Conservation (phyloP, 2,113 vertebrate genomes). For the Parotia lawesii region DNA sequence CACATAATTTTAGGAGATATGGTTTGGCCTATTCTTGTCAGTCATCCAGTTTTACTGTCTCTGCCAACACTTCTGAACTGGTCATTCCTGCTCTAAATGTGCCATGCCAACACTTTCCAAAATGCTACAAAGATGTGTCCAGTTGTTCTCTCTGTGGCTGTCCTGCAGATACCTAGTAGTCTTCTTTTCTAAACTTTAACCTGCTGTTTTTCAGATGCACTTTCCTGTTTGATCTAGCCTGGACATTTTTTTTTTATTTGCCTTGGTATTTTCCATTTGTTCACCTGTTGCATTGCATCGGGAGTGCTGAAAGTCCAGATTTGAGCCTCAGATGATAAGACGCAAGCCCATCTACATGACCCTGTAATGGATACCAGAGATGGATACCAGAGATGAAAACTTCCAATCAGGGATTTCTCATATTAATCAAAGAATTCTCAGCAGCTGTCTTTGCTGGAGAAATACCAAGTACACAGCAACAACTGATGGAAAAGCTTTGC, state of each 20-base stretch:
- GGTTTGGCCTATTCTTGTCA: neutral
- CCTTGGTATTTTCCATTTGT: neutral
- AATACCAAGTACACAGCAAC: neutral
- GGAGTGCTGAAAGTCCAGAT: neutral
- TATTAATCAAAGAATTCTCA: neutral
- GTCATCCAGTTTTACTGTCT: neutral
- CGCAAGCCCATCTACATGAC: neutral
- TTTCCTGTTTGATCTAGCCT: neutral
- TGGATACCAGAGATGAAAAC: neutral
- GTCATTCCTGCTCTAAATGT: rapidly evolving
- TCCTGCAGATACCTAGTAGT: neutral
- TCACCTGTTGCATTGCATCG: neutral
- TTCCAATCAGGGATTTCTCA: neutral
- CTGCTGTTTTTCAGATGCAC: neutral
- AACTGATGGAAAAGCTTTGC: neutral
- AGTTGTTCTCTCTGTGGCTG: neutral
- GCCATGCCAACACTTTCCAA: neutral
- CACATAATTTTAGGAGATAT: neutral
- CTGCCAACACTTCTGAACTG: neutral
- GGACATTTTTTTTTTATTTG: neutral
- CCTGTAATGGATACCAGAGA: neutral
- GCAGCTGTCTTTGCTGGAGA: neutral
- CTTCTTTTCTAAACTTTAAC: neutral
- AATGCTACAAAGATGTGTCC: rapidly evolving
- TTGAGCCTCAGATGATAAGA: neutral